These are phyloP conservation scores for Brotula barbata DNA, from an alignment of 2,797 vertebrate species.

Conservation along the genomic window DNA sequence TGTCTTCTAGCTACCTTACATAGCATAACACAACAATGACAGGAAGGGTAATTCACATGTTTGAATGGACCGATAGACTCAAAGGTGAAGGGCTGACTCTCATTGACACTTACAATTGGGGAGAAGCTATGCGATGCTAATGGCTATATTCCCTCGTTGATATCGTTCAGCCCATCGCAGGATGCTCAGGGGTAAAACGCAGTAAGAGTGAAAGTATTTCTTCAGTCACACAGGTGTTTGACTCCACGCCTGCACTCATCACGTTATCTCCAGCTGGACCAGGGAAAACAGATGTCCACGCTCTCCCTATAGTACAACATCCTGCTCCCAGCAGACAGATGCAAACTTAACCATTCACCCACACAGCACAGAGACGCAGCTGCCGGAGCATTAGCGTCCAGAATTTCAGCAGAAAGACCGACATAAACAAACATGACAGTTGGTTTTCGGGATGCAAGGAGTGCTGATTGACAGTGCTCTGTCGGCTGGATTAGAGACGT, in stretches of 20 bases:
- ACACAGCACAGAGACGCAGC: constrained; percentile 68
- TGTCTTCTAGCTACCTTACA: constrained; percentile 58
- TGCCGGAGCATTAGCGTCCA: constrained; percentile 72
- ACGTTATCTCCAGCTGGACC: constrained; percentile 52
- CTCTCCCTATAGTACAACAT: constrained; percentile 38
- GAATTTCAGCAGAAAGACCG: constrained; percentile 63
- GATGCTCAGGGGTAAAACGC: constrained; percentile 39
- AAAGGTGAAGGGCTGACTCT: constrained; percentile 49
- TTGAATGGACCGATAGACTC: constrained; percentile 42
- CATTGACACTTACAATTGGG: constrained; percentile 64
- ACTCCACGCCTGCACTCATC: constrained; percentile 57
- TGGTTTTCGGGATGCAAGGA: constrained; percentile 71
- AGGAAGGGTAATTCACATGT: constrained; percentile 60
- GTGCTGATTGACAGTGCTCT: constrained; percentile 81
- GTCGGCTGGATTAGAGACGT: constrained; percentile 82
- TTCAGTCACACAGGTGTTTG: constrained; percentile 61
- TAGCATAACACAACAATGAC: constrained; percentile 32
- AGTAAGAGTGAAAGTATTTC: constrained; percentile 50
- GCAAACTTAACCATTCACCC: constrained; percentile 63
- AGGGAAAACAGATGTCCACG: constrained; percentile 68
- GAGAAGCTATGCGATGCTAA: constrained; percentile 57
- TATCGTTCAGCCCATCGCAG: constrained; percentile 35
- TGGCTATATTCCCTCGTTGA: constrained; percentile 36
- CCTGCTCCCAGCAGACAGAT: constrained; percentile 45
- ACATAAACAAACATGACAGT: constrained; percentile 79